These are phyloP conservation scores for Chalcosyrphus nemorum DNA, from an alignment of 2,888 invertebrate genomes.

Conservation along the genomic window DNA sequence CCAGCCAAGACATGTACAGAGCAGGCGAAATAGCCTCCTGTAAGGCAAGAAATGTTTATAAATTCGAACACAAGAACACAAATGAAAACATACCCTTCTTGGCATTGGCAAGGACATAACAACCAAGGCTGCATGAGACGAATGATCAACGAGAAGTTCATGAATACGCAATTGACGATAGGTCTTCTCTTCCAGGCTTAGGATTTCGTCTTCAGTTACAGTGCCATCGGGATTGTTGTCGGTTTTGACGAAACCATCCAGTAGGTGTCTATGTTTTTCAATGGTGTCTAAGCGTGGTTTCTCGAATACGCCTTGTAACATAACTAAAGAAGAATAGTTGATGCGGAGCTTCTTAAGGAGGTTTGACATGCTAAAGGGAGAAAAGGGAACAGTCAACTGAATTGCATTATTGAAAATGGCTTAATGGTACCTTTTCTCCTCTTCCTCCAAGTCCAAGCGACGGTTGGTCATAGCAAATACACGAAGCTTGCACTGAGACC, in stretches of 20 bases:
- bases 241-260: constrained; percentile 85
- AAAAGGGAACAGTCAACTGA: background rate
- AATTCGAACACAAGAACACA: background rate
- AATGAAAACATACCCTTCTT: constrained; percentile 85
- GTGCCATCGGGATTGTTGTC: constrained; percentile 81
- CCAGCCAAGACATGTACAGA: constrained; percentile 98
- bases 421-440: constrained; percentile 89
- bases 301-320: constrained; percentile 94
- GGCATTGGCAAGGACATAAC: constrained; percentile 99
- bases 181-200: constrained; percentile 90
- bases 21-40: constrained; percentile 93
- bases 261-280: constrained; percentile 87
- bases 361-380: constrained; percentile 91
- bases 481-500: constrained; percentile 90
- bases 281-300: constrained; percentile 89
- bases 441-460: constrained; percentile 89
- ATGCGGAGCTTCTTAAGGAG: constrained; percentile 96
- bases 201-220: constrained; percentile 83
- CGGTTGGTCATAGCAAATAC: constrained; percentile 93
- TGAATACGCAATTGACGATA: constrained; percentile 94
- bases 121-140: constrained; percentile 92
- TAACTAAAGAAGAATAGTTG: constrained; percentile 94
- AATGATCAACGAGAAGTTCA: constrained; percentile 94
- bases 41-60: constrained; percentile 33
- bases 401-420: background rate